Percentiles rank a stretch among this genome's conserved stretches.
Conservation (phyloP, 2,888 invertebrate species). For the Cantharis nigra region DNA sequence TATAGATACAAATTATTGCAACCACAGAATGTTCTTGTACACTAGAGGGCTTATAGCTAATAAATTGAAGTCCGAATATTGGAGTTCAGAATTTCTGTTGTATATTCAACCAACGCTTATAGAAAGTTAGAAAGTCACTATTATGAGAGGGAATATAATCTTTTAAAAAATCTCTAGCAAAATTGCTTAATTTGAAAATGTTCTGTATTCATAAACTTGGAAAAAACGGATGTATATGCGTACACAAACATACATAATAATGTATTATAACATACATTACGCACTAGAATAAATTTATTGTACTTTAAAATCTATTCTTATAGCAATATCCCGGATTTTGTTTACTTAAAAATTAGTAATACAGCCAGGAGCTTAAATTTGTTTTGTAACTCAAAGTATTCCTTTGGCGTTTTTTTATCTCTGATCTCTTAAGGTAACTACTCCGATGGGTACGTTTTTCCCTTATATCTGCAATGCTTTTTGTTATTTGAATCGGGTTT, state of each 20-base stretch:
- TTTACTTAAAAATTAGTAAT: neutral
- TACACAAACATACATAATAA: too few species aligned
- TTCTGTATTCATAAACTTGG: neutral
- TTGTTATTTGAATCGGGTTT: neutral
- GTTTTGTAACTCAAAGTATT: neutral
- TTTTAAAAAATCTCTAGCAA: neutral
- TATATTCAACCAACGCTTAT: neutral
- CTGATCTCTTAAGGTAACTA: neutral
- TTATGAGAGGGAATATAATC: neutral
- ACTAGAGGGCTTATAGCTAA: neutral
- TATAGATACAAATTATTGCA: neutral
- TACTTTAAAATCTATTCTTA: neutral
- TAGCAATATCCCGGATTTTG: neutral
- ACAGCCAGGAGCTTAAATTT: neutral
- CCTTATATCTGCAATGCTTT: constrained; percentile 2
- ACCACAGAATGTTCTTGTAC: neutral
- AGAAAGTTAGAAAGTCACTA: neutral
- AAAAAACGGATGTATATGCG: too few species aligned
- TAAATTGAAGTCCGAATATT: neutral
- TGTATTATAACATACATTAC: too few species aligned
- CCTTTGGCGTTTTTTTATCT: constrained; percentile 1
- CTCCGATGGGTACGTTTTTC: neutral
- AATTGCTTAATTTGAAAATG: neutral
- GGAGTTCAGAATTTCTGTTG: neutral
- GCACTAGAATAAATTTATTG: neutral